These are phyloP conservation scores for Serranus cabrilla DNA, from an alignment of 2,797 vertebrate genomes.

Conservation along the genomic window DNA sequence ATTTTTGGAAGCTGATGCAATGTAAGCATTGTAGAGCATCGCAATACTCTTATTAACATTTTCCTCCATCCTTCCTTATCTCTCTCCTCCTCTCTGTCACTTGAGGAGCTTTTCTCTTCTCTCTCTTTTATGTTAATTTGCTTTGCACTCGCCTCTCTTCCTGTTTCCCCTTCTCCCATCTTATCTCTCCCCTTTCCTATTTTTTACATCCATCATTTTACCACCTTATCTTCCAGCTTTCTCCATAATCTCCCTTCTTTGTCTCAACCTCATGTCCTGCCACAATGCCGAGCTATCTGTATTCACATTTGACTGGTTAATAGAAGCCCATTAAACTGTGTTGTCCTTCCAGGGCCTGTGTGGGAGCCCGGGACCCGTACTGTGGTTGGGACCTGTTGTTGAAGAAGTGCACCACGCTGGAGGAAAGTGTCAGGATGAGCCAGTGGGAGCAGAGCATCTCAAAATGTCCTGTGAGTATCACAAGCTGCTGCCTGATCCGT, in stretches of 20 bases:
- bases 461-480: constrained; percentile 92
- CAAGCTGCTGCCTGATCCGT: constrained; percentile 5
- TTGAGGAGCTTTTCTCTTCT: constrained; percentile 10
- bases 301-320: constrained; percentile 41
- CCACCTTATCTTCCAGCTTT: constrained; percentile 33
- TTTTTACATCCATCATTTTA: constrained; percentile 44
- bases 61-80: constrained; percentile 19
- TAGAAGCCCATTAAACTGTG: constrained; percentile 43
- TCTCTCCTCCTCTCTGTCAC: constrained; percentile 5
- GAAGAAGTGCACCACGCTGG: constrained; percentile 95
- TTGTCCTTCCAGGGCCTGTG: constrained; percentile 87
- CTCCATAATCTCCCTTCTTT: constrained; percentile 25
- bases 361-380: constrained; percentile 96
- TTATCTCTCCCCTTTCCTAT: constrained; percentile 41
- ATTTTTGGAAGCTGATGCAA: constrained; percentile 39
- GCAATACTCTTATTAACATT: constrained; percentile 24
- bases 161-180: constrained; percentile 10
- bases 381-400: constrained; percentile 95
- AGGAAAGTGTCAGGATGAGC: constrained; percentile 95
- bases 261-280: constrained; percentile 13
- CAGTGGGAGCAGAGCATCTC: constrained; percentile 97
- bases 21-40: constrained; percentile 24
- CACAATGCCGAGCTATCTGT: constrained; percentile 20
- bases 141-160: constrained; percentile 5
- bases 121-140: constrained; percentile 19